These are phyloP conservation scores for Callorhinus ursinus DNA, from an alignment of 2,113 vertebrate species.

Conservation along the genomic window DNA sequence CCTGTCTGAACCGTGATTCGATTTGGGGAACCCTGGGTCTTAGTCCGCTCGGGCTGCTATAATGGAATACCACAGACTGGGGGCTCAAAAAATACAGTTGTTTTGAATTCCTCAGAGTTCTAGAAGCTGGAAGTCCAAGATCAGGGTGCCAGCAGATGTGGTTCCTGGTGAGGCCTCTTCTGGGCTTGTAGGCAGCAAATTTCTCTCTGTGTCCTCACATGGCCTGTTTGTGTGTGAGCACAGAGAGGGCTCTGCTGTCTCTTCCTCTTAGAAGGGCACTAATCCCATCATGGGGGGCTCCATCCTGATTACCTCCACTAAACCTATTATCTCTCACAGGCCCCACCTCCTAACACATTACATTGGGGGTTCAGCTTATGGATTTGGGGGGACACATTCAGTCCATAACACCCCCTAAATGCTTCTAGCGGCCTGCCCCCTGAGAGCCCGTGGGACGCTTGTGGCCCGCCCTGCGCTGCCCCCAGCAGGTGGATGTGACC, in stretches of 20 bases:
- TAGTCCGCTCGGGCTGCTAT: too few species aligned
- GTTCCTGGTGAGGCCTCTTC: not conserved
- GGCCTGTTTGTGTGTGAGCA: not conserved
- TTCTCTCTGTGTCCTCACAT: not conserved
- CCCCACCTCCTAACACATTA: not conserved
- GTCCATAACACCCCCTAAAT: not conserved
- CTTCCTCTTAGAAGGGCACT: not conserved
- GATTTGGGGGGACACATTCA: not conserved
- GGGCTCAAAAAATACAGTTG: not conserved
- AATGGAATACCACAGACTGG: not conserved
- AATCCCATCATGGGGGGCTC: not conserved
- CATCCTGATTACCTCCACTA: not conserved
- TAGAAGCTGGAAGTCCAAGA: not conserved
- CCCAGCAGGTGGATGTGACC: not conserved
- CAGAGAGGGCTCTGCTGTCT: not conserved
- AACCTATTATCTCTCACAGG: not conserved
- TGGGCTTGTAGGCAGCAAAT: not conserved
- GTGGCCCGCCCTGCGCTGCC: fast-evolving
- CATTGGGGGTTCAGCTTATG: not conserved
- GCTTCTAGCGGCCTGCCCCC: not conserved
- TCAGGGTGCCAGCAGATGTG: not conserved
- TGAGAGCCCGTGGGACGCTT: fast-evolving
- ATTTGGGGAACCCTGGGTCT: fast-evolving
- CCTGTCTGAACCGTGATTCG: not conserved
- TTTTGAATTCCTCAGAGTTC: not conserved